Evolutionary conservation across 1,140 invertebrate genomes (phyloP), one percentile per base, ranked within the genome.

Genomic region (Bombus sylvicola): DNA sequence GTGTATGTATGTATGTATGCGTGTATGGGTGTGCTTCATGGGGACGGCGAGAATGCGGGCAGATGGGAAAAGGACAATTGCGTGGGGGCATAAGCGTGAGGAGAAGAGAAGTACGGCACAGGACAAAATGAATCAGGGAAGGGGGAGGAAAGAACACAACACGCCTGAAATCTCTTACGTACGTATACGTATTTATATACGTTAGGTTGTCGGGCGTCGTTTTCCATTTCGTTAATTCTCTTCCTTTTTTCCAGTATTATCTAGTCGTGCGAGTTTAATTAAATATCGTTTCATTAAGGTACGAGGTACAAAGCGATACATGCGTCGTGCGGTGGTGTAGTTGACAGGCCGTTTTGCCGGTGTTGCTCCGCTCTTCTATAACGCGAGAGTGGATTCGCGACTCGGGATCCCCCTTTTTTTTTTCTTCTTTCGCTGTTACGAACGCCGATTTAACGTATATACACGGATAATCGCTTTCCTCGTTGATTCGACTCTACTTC

Each of bases 251-350:
- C 94, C 94, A 94, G 94, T 95, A 95, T 94, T 94, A 95, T 95
- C 94, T 95, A 95, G 94, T 95, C 94, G 94, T 94, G 94, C 92
- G 94, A 93, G 93, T 94, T 93, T 94, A 92, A 92, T 94, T 93
- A 92, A 69, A 94, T 92, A 92, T 92, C 91, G 88, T 92, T 90
- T 87, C 83, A 64, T 47, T 41, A 39, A 69, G 87, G 81, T 83
- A 91, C 37, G 47, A 75, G 83, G 43, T 68, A 43, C 25, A 34
- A 86, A 37, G 83, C 62, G 80, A 81, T 74, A 74, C n/a, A 25
- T 2, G 39, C 28, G 28, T 66, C 18, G 87, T 85, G 88, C 77
- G 86, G n/a, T 43, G 41, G 28, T 59, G 57, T 62, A 53, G 22
- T 66, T 47, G 39, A 15, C 62, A 34, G 13, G 1, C 39, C 13